Conservation (phyloP, 2,797 vertebrate genomes). For the Thamnophis elegans region DNA sequence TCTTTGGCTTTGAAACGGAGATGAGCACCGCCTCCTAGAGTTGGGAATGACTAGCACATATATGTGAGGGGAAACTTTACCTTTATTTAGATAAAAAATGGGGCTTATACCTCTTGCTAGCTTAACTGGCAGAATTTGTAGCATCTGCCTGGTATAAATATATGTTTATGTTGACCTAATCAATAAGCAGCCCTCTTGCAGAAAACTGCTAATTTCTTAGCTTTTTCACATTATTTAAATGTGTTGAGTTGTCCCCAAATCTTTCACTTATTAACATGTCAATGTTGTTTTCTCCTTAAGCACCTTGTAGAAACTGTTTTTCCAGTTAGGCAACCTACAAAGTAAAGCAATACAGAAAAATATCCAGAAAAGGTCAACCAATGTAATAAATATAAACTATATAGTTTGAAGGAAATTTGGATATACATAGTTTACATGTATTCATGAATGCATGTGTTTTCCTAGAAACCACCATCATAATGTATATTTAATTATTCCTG, state of each 20-base stretch:
- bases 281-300: not conserved
- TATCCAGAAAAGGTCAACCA: not conserved
- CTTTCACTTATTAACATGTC: not conserved
- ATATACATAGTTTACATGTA: not conserved
- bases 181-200: not conserved
- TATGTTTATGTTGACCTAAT: not conserved
- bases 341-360: not conserved
- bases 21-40: too few species aligned
- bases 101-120: not conserved
- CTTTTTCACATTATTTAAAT: not conserved
- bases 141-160: not conserved
- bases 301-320: not conserved
- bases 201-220: not conserved
- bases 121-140: not conserved
- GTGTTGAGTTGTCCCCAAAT: not conserved
- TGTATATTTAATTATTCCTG: slow-evolving; percentile 13
- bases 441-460: not conserved
- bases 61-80: too few species aligned
- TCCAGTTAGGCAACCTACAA: not conserved
- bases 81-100: not conserved
- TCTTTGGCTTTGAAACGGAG: too few species aligned
- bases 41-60: too few species aligned
- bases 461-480: not conserved
- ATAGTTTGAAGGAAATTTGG: not conserved
- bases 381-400: not conserved